Percentiles rank a stretch among this genome's conserved stretches.
These are phyloP conservation scores for Suillia variegata DNA, from an alignment of 2,888 invertebrate genomes.

Conservation along the genomic window DNA sequence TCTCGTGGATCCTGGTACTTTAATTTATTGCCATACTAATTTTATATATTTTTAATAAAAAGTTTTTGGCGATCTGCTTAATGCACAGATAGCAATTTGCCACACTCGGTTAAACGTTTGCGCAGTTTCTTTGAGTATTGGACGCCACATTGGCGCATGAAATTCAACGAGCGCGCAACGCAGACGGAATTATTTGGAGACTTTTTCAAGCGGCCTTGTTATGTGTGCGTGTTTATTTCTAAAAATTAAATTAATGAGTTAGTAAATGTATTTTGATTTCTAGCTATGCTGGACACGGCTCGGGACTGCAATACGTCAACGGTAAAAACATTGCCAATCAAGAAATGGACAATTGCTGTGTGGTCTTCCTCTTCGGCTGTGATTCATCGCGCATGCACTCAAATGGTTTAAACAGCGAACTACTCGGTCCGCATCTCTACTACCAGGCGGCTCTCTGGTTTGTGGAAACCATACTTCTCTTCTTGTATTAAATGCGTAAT, in stretches of 20 bases:
- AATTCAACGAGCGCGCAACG: conserved; percentile 63
- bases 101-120: conserved; percentile 62
- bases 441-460: conserved; percentile 60
- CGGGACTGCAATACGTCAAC: conserved; percentile 67
- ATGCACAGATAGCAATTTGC: conserved; percentile 55
- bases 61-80: not conserved
- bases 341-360: conserved; percentile 63
- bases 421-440: conserved; percentile 62
- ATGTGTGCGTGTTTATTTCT: conserved; percentile 66
- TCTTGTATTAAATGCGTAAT: not conserved
- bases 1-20: conserved; percentile 55
- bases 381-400: conserved; percentile 61
- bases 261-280: conserved; percentile 17
- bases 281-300: conserved; percentile 75
- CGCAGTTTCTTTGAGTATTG: conserved; percentile 63
- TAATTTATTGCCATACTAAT: not conserved
- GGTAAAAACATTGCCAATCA: conserved; percentile 65
- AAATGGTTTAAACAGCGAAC: conserved; percentile 61
- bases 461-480: conserved; percentile 9
- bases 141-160: conserved; percentile 62
- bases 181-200: conserved; percentile 63
- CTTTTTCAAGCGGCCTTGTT: conserved; percentile 64
- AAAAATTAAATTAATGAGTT: conserved; percentile 11
- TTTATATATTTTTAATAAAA: not conserved
- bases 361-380: conserved; percentile 73